These are phyloP conservation scores for Bursaphelenchus okinawaensis DNA, from an alignment of 2,888 invertebrate genomes.

Conservation along the genomic window DNA sequence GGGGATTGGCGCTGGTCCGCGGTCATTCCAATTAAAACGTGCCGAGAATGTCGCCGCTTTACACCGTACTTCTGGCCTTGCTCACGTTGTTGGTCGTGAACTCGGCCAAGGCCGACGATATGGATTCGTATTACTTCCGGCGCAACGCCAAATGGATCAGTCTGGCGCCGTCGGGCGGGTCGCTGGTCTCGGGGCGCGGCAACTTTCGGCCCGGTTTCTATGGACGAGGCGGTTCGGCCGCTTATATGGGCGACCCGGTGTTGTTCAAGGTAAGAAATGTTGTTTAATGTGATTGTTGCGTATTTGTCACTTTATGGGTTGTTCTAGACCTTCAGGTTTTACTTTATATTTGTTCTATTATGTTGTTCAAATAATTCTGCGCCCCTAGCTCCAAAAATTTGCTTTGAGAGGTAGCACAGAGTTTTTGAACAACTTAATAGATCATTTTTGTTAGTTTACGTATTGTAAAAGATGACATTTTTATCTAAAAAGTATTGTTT, in stretches of 20 bases:
- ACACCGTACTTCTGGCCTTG: background rate
- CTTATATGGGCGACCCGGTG: background rate
- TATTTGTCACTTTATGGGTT: too few species aligned
- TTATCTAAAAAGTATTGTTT: too few species aligned
- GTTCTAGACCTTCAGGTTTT: too few species aligned
- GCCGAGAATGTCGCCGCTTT: background rate
- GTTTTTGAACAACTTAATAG: too few species aligned
- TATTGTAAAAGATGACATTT: too few species aligned
- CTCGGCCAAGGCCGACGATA: background rate
- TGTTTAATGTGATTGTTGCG: too few species aligned
- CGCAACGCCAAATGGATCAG: constrained; percentile 24
- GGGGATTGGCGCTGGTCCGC: background rate
- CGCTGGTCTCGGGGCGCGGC: constrained; percentile 30
- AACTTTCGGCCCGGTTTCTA: constrained; percentile 33
- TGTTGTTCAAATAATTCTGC: too few species aligned
- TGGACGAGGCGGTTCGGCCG: constrained; percentile 21
- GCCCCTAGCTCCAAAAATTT: too few species aligned
- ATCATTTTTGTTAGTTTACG: too few species aligned
- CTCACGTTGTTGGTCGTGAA: background rate
- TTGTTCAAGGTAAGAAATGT: too few species aligned
- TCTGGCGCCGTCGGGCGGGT: constrained; percentile 30
- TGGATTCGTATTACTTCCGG: constrained; percentile 14
- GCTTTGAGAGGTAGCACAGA: too few species aligned
- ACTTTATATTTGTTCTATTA: too few species aligned
- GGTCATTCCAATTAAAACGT: background rate